These are phyloP conservation scores for Trachops cirrhosus DNA, from an alignment of 2,797 vertebrate species.

Conservation along the genomic window DNA sequence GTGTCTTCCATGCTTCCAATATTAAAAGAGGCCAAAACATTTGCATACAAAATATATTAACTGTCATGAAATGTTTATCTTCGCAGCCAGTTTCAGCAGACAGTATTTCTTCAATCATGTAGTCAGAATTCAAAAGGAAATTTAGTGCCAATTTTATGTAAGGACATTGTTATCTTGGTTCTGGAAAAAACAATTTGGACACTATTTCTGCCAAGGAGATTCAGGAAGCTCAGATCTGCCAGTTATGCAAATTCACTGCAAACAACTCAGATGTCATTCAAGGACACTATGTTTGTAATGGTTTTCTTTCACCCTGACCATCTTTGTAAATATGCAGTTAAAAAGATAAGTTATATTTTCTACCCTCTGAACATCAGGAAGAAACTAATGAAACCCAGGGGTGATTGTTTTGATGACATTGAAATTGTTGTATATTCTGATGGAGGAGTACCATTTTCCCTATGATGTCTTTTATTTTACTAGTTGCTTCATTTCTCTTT, in stretches of 20 bases:
- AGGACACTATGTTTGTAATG: background rate
- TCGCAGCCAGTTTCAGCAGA: conserved; percentile 46
- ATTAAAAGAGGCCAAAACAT: conserved; percentile 55
- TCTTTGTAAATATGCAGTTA: conserved; percentile 49
- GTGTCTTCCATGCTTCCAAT: conserved; percentile 33
- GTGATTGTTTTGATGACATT: conserved; percentile 55
- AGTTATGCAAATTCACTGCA: conserved; percentile 62
- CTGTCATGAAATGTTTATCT: conserved; percentile 63
- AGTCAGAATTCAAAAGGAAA: conserved; percentile 66
- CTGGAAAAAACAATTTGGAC: conserved; percentile 48
- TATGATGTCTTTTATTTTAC: background rate
- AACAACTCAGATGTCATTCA: conserved; percentile 41
- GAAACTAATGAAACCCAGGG: conserved; percentile 42
- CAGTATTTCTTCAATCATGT: conserved; percentile 47
- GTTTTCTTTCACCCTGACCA: conserved; percentile 46
- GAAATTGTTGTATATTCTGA: conserved; percentile 30
- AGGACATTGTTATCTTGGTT: conserved; percentile 64
- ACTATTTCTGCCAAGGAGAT: conserved; percentile 59
- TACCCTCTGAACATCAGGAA: conserved; percentile 39
- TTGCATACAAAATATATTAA: conserved; percentile 73
- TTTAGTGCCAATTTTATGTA: conserved; percentile 69
- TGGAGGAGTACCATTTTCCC: conserved; percentile 21
- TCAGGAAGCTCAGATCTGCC: conserved; percentile 57
- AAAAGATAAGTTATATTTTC: conserved; percentile 39
- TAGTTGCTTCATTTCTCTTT: conserved; percentile 4